Conservation (phyloP, 2,797 vertebrate species). For the Malacoctenus gilli region DNA sequence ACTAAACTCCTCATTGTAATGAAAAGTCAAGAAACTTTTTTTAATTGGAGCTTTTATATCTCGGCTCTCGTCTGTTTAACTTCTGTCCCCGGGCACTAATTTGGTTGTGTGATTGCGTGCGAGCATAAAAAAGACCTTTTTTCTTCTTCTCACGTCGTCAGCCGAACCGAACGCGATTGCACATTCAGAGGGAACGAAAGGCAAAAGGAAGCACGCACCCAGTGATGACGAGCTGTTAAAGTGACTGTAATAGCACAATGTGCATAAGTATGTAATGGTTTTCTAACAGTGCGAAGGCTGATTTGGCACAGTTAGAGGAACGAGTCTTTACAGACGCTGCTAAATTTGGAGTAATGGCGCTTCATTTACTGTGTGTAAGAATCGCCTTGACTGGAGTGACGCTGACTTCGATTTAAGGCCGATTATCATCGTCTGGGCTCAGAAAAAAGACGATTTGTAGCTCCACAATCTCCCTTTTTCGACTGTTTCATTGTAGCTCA, state of each 20-base stretch:
- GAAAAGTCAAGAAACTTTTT: background rate
- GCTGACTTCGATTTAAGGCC: constrained; percentile 12
- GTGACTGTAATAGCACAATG: constrained; percentile 13
- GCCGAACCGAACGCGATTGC: constrained; percentile 3
- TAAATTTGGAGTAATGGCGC: constrained; percentile 9
- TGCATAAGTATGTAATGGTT: constrained; percentile 20
- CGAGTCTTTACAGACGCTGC: constrained; percentile 21
- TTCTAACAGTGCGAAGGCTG: constrained; percentile 22
- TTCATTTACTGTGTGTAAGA: constrained; percentile 18
- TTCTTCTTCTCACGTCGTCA: background rate
- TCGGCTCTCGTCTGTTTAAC: background rate
- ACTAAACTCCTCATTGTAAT: too few species aligned
- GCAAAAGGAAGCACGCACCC: constrained; percentile 10
- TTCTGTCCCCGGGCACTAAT: background rate
- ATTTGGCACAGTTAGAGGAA: constrained; percentile 31
- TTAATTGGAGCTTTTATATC: background rate
- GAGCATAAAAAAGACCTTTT: constrained; percentile 2
- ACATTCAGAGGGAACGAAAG: background rate
- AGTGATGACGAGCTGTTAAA: constrained; percentile 29
- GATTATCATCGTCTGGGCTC: constrained; percentile 1
- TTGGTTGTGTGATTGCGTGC: background rate
- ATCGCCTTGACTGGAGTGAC: constrained; percentile 30
- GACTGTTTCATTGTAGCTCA: too few species aligned
- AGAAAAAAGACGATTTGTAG: too few species aligned
- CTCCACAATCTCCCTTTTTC: too few species aligned